Base-by-base conservation (phyloP, 2,888 invertebrate species). In the Aelia acuminata region DNA sequence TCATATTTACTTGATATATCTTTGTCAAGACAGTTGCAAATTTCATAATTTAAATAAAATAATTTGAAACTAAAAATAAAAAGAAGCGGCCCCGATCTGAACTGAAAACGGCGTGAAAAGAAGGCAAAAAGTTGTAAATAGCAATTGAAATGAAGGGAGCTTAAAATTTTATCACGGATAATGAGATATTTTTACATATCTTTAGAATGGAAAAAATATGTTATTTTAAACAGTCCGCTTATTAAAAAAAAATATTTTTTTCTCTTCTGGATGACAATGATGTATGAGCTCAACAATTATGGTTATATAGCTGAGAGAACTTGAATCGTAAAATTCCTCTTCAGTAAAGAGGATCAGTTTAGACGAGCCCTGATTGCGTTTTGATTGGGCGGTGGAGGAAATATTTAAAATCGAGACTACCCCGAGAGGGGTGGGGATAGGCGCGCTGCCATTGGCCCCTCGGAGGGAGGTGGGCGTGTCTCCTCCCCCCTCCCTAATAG, bases 391-490 rank as follows among this genome's bases (percentile, higher is more conserved):
- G 43, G 80, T 47, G 22, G 43, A 80, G 80, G 80, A 87, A 87
- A 87, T 63, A 87, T 63, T 53, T 53, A 63, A 53, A 63, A 87
- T 80, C 63, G 63, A 70, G 63, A 70, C 31, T 11, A 35, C 35
- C 63, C 63, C 18, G 5, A 11, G 43, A 43, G 1, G 63, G 57
- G 57, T 18, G 87, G 35, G 50, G n/a, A 15, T 20, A 22, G 22
- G 22, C 3, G 35, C 8, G 20, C 35, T 20, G 20, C 49, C 48
- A 88, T 88, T 88, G 88, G 88, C 53, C 31, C 63, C 20, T 20
- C 84, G 31, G 47, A 48, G 84, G 84, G 88, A 84, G 84, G 88
- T 43, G 31, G 88, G 88, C 87, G 87, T 75, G 70, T 70, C 75
- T 22, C 75, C 15, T 84, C 35, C 70, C 75, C 87, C 86, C 43